Base-by-base conservation (phyloP, 2,113 vertebrate genomes). In the Xiphophorus hellerii region DNA sequence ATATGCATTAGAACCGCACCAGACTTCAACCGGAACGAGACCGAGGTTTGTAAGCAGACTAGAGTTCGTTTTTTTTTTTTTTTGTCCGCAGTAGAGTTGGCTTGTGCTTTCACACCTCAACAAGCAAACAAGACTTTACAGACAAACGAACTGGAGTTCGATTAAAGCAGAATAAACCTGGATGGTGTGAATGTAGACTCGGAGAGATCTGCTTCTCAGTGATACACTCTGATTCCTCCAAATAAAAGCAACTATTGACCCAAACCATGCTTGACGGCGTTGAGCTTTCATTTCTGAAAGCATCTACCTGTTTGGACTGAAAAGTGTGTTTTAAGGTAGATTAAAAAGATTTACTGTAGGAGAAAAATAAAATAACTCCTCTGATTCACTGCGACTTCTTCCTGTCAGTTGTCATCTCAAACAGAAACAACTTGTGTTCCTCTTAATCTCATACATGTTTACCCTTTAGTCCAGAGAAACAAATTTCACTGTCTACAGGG, bases 341-440 rank as follows among this genome's bases (percentile, higher is more conserved):
- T 62, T 29, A 62, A 30, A 29, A 42, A 44, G 14, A 73, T 51
- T 80, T 51, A 44, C 71, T 62, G 44, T 37, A 68, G 58, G 58
- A 62, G 29, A 12, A 62, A 62, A 27, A 62, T 11, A 62, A 48
- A 20, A 20, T 48, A 64, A 74, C 42, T 75, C 7, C 48, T 69
- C 64, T 78, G 74, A 86, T 81, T 84, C 72, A 77, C 39, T 54
- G 20, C 12, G 69, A 82, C 76, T 64, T 65, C 51, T 64, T 66
- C n/a, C 51, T 68, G 30, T 30, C 44, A 62, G 42, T 33, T 63
- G 42, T 80, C 15, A 51, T 71, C 51, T 71, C 71, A 70, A 76
- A 48, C 66, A 69, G 29, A 15, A 73, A 54, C 27, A 11, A 27
- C 0, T 33, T 60, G 62, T 70, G 28, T 42, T 25, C 31, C 9